phyloP scores from a whole-genome alignment of 2,113 vertebrate genomes.

The Lichenostomus cassidix region DNA sequence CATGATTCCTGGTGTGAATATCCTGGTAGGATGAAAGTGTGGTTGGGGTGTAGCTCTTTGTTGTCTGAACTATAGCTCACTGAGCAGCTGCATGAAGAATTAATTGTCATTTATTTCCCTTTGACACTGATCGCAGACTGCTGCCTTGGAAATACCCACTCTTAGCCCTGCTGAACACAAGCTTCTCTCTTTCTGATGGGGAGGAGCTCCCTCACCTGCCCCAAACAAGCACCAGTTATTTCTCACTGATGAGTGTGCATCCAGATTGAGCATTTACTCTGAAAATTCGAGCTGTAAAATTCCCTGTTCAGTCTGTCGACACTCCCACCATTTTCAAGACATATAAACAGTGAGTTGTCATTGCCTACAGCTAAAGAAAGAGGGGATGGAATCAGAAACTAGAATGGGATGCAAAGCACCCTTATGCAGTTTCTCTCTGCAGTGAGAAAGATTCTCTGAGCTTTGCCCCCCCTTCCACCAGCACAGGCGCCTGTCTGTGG shows the following conservation, averaged over 20 bases:
- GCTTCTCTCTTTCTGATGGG: background rate
- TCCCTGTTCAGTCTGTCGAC: background rate
- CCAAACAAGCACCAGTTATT: background rate
- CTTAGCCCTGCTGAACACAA: background rate
- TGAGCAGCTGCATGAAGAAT: background rate
- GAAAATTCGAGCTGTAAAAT: background rate
- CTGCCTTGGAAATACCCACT: background rate
- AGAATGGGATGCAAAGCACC: background rate
- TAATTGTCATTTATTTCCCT: accelerated
- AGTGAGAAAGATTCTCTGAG: too few species aligned
- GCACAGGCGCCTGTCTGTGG: too few species aligned
- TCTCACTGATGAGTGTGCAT: background rate
- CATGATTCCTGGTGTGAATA: background rate
- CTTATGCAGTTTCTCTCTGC: background rate
- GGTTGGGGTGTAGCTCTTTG: background rate
- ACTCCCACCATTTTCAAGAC: background rate
- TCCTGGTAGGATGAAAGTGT: background rate
- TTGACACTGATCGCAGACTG: too few species aligned
- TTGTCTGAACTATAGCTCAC: background rate
- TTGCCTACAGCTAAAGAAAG: background rate
- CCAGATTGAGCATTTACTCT: background rate
- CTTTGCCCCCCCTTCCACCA: too few species aligned
- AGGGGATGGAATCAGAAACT: background rate
- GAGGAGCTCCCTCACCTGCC: background rate
- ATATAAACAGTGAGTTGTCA: background rate